Evolutionary conservation across 1,140 invertebrate species (phyloP).

Genomic region (Rhyacophila brunnea): DNA sequence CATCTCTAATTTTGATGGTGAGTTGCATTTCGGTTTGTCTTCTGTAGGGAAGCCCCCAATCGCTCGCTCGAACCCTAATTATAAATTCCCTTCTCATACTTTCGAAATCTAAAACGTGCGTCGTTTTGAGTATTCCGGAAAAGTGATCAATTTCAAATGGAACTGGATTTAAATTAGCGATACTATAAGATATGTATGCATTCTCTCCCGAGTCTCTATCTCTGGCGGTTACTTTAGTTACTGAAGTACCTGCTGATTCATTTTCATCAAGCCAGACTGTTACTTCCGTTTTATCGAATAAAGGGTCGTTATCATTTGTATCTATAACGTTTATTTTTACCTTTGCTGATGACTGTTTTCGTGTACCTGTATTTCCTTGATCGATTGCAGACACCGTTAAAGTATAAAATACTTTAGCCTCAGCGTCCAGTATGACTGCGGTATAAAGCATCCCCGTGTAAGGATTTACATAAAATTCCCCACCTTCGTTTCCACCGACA

Average conservation of each 20-base stretch:
- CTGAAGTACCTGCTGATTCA: slow-evolving; percentile 72
- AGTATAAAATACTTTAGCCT: slow-evolving; percentile 79
- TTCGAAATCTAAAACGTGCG: slow-evolving; percentile 79
- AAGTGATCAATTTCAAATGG: slow-evolving; percentile 93
- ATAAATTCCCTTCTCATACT: slow-evolving; percentile 74
- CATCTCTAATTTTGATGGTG: slow-evolving; percentile 70
- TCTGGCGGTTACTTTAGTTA: slow-evolving; percentile 73
- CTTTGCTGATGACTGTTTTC: slow-evolving; percentile 78
- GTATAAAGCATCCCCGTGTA: slow-evolving; percentile 83
- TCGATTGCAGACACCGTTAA: slow-evolving; percentile 83
- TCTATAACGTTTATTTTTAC: slow-evolving; percentile 78
- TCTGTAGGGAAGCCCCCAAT: slow-evolving; percentile 85
- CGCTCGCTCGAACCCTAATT: slow-evolving; percentile 75
- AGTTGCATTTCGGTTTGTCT: slow-evolving; percentile 80
- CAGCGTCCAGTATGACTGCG: slow-evolving; percentile 77
- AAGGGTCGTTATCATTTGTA: slow-evolving; percentile 83
- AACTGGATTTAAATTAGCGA: slow-evolving; percentile 77
- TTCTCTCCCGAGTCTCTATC: slow-evolving; percentile 88
- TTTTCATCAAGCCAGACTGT: slow-evolving; percentile 75
- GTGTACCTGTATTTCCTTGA: slow-evolving; percentile 71
- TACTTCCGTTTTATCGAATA: slow-evolving; percentile 67
- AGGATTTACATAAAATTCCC: slow-evolving; percentile 77
- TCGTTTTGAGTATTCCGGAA: slow-evolving; percentile 79
- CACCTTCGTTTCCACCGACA: slow-evolving; percentile 80
- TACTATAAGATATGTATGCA: slow-evolving; percentile 86